Evolutionary conservation across 2,888 invertebrate species (phyloP).

Genomic region (Orthosia gracilis): DNA sequence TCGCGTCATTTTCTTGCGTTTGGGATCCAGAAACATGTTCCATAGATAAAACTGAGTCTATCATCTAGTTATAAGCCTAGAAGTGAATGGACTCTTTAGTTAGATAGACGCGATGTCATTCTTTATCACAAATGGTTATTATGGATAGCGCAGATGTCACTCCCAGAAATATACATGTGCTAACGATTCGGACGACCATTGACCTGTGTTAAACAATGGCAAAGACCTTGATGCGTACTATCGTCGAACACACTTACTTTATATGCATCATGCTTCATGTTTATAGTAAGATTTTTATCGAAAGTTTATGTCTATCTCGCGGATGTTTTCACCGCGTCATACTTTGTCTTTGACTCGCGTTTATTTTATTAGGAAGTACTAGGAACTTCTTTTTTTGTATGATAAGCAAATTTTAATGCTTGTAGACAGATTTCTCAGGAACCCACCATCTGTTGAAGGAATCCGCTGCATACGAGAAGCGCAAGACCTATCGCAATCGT

Average conservation of each 20-base stretch:
- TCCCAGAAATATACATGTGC: slow-evolving; percentile 55
- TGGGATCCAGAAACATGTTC: neutral
- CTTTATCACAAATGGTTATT: slow-evolving; percentile 41
- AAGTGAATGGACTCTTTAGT: slow-evolving; percentile 45
- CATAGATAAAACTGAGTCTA: slow-evolving; percentile 1
- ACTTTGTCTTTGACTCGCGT: neutral
- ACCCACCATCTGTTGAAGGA: neutral
- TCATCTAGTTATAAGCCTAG: slow-evolving; percentile 13
- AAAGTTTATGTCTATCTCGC: neutral
- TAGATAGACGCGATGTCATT: slow-evolving; percentile 20
- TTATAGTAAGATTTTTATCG: slow-evolving; percentile 28
- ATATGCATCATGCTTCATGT: slow-evolving; percentile 7
- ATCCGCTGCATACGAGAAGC: neutral
- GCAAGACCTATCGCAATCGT: neutral
- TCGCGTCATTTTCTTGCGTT: too few relatives aligned
- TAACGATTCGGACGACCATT: slow-evolving; percentile 46
- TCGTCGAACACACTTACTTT: slow-evolving; percentile 8
- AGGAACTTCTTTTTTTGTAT: neutral
- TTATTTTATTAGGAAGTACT: neutral
- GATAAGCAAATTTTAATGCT: neutral
- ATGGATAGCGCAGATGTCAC: slow-evolving; percentile 53
- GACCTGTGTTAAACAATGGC: slow-evolving; percentile 52
- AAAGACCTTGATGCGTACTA: slow-evolving; percentile 55
- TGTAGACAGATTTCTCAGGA: neutral
- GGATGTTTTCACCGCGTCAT: slow-evolving; percentile 5